These are phyloP conservation scores for Cephus pygmeus DNA, from an alignment of 2,888 invertebrate genomes.

Conservation along the genomic window DNA sequence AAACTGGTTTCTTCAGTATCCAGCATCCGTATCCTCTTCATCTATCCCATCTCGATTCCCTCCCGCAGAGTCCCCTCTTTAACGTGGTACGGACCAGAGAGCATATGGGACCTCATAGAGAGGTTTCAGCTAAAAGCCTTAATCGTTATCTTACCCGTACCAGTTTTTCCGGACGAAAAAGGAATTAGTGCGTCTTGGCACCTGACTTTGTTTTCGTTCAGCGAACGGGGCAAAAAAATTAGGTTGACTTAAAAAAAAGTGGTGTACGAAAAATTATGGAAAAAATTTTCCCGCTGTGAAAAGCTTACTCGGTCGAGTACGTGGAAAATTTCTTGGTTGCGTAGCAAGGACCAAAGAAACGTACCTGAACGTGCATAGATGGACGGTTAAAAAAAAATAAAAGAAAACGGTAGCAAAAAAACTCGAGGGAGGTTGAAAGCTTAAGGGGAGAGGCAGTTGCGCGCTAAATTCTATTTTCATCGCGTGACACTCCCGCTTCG, in stretches of 20 bases:
- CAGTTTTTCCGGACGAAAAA: conserved; percentile 32
- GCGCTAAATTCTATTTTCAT: conserved; percentile 20
- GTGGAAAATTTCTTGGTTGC: background rate
- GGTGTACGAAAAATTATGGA: background rate
- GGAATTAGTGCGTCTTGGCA: conserved; percentile 39
- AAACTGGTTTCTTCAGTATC: conserved; percentile 43
- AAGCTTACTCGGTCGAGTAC: background rate
- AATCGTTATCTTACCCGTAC: conserved; percentile 44
- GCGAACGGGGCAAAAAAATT: background rate
- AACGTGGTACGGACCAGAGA: conserved; percentile 1
- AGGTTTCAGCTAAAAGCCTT: conserved; percentile 49
- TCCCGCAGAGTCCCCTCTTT: background rate
- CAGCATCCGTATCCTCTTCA: conserved; percentile 10
- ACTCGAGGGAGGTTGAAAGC: conserved; percentile 1
- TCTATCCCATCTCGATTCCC: background rate
- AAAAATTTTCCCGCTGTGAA: background rate
- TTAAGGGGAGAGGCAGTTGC: conserved; percentile 11
- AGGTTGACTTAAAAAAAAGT: background rate
- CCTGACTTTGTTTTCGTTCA: conserved; percentile 11
- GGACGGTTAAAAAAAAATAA: conserved; percentile 4
- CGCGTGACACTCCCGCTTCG: background rate
- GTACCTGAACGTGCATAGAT: background rate
- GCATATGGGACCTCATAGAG: conserved; percentile 4
- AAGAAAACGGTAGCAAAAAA: conserved; percentile 15
- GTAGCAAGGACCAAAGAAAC: background rate